Evolutionary conservation across 2,888 invertebrate species (phyloP), one percentile per base, ranked within the genome.

Genomic region (Drosophila atroscutellata): DNA sequence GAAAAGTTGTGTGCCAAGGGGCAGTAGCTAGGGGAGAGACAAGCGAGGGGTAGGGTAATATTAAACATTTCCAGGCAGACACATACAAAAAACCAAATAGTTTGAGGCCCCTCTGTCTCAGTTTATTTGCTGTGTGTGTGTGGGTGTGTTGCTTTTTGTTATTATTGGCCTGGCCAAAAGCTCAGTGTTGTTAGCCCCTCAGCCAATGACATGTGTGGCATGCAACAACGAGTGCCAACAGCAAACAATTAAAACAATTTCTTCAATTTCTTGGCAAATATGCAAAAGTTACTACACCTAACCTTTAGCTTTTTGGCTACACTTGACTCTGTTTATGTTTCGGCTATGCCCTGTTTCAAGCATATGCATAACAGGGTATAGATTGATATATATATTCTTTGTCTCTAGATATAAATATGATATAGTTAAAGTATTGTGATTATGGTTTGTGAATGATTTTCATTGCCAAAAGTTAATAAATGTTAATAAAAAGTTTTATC

Each of bases 181-280:
- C 62, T 70, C 51, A 61, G 59, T 15, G 45, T 24, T 45, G 20
- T 77, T 77, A 66, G 83, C 70, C 78, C 26, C 36, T 60, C 30
- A 47, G 71, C 60, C 47, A 57, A 4, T 69, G 77, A 72, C 73
- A 73, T 77, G 72, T 76, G 45, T 80, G 75, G 70, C 62, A 52
- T 58, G 39, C 39, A 26, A 20, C n/a, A 20, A 3, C n/a, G 30
- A 36, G 49, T 45, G 20, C 20, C 20, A 45, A 18, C 69, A 64
- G 59, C 76, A 80, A 82, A 77, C 85, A 85, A 85, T 85, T 85
- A 89, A 89, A 89, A 80, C 75, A 87, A 89, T 81, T 85, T 87
- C 81, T 67, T 75, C 56, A 80, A 80, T 80, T 71, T 79, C 52
- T 55, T 68, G 65, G 69, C 77, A 86, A 89, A 86, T 84, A 81